Evolutionary conservation across 2,113 vertebrate species (phyloP).

Genomic region (Spilogale gracilis): DNA sequence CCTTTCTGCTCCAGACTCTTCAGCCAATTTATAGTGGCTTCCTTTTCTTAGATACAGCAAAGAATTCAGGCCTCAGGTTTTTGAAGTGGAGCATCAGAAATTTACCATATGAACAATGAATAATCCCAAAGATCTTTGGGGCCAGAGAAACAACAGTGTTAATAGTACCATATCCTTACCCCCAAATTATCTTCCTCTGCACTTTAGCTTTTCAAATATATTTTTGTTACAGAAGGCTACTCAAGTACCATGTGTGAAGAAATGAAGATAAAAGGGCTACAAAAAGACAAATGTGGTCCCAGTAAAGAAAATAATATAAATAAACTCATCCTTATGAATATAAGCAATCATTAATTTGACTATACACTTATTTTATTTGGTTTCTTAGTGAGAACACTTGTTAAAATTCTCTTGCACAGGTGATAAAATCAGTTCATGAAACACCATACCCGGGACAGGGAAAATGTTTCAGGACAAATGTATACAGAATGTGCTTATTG

Average conservation of each 20-base stretch:
- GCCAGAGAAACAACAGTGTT: constrained; percentile 56
- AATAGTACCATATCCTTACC: background rate
- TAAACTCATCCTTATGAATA: background rate
- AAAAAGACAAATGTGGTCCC: background rate
- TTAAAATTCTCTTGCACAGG: background rate
- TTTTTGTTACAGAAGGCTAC: constrained; percentile 12
- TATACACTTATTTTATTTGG: constrained; percentile 6
- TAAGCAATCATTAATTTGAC: constrained; percentile 22
- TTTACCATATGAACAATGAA: constrained; percentile 65
- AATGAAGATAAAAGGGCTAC: background rate
- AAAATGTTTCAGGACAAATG: constrained; percentile 55
- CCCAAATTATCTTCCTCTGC: background rate
- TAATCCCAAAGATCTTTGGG: constrained; percentile 65
- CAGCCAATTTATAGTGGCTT: constrained; percentile 78
- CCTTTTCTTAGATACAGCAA: constrained; percentile 81
- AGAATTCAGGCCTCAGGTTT: constrained; percentile 64
- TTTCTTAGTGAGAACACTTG: constrained; percentile 47
- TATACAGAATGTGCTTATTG: constrained; percentile 51
- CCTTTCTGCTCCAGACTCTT: constrained; percentile 81
- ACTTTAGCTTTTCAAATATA: constrained; percentile 45
- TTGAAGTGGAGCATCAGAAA: constrained; percentile 79
- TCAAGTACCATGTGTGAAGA: constrained; percentile 6
- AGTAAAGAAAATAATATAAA: background rate
- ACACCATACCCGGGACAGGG: background rate
- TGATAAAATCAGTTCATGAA: constrained; percentile 56